Base-by-base conservation (phyloP, 2,113 vertebrate species). In the Sander lucioperca region DNA sequence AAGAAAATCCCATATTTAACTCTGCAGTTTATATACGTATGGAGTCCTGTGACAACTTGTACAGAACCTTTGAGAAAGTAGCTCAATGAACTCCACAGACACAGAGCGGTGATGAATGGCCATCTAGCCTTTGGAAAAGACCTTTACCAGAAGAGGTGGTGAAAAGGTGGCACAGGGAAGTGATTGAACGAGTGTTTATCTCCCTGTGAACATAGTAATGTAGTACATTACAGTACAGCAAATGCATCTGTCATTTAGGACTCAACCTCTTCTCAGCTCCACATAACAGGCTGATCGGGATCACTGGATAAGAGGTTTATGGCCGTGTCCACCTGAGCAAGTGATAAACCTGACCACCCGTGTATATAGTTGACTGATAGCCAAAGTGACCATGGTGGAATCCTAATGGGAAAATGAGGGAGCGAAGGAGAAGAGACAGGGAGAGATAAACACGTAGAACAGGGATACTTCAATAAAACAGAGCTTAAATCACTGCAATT, bases 221-320 rank as follows among this genome's bases (percentile, higher is more conserved):
- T 10, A 76, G 15, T 5, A 48, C 33, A 56, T 59, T 39, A 39
- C 5, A 79, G 62, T 13, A 8, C 63, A 27, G 50, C 18, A 61
- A 61, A 56, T 14, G 48, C 16, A 71, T 63, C 16, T 54, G 43
- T 67, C 33, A 45, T 68, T 64, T 59, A 27, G 5, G 64, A 27
- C 3, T 67, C 56, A 66, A 61, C 56, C 4, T 77, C 6, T 56
- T 25, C 36, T 76, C 21, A 6, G 51, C 23, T 79, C 30, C 57
- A 66, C 50, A 74, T 71, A 72, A 79, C n/a, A 68, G 50, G n/a
- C 19, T 48, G 81, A 90, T 84, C 86, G 58, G 62, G 76, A 74
- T 87, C 77, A 64, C 27, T 67, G 50, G 13, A 79, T 76, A 45
- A 77, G 70, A 78, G 79, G 89, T 90, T 85, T 85, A 73, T 85